Percentiles rank a stretch among this genome's conserved stretches.
Conservation (phyloP, 2,797 vertebrate genomes). For the Pseudochaenichthys georgianus region DNA sequence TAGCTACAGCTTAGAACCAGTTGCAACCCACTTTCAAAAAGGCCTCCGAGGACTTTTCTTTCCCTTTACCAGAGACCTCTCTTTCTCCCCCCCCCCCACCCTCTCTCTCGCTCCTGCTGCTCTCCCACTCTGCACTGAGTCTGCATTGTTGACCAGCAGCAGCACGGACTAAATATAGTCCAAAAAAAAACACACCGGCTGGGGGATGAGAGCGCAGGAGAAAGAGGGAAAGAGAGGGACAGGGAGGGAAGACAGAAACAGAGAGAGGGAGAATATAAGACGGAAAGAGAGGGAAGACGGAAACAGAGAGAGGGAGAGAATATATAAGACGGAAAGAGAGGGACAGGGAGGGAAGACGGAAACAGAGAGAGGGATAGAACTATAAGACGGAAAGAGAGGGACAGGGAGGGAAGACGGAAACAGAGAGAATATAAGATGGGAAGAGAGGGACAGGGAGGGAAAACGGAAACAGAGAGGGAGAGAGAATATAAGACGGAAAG, state of each 20-base stretch:
- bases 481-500: conserved; percentile 27
- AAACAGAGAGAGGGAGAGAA: no score
- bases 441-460: no score
- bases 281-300: background rate
- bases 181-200: conserved; percentile 79
- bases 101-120: background rate
- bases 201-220: conserved; percentile 53
- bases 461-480: background rate
- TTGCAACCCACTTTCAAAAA: conserved; percentile 42
- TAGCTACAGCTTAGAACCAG: conserved; percentile 44
- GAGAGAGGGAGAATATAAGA: background rate
- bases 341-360: conserved; percentile 24
- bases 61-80: conserved; percentile 47
- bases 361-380: no score
- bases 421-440: background rate
- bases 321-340: background rate
- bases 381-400: conserved; percentile 9
- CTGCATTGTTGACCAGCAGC: conserved; percentile 83
- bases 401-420: conserved; percentile 8
- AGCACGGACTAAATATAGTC: conserved; percentile 92
- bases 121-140: conserved; percentile 48
- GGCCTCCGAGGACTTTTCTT: background rate
- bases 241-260: conserved; percentile 15
- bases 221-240: conserved; percentile 43
- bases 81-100: conserved; percentile 16